Evolutionary conservation across 2,888 invertebrate genomes (phyloP), one percentile per base, ranked within the genome.

Genomic region (Drosophila fungiperda): DNA sequence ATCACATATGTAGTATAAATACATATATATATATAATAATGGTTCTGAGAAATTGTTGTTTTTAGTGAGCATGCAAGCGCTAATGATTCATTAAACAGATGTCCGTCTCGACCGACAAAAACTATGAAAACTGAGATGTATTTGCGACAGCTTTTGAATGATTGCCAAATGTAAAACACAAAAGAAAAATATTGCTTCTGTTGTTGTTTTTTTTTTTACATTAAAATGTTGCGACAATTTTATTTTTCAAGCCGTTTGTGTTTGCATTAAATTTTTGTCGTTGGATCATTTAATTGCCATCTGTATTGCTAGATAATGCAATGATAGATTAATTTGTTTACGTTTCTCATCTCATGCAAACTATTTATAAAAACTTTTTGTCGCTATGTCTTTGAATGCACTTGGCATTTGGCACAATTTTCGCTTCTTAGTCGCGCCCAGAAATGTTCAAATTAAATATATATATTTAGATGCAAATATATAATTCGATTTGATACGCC

Each of bases 31-130:
- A 58, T 65, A 68, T 48, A 55, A 75, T 69, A 71, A 70, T 73
- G 49, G 49, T 79, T 80, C 70, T 64, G 42, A 79, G 36, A 59
- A 66, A 55, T 65, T 53, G 66, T 63, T 69, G 79, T 9, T 61
- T 73, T 58, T 64, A 73, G 54, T 68, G 76, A 66, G 60, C 74
- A 78, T 57, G 52, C 62, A 55, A 82, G 78, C 71, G 66, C 73
- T 83, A 89, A 87, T 87, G 86, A 89, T 64, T 86, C 86, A 86
- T 84, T 87, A 71, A 80, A 69, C 89, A 86, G 87, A 82, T 88
- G 89, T 80, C 75, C 63, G 62, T 73, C 69, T 68, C 61, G 57
- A 49, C 69, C 54, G 82, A 45, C 57, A 65, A 62, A 67, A 69
- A 70, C 81, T 82, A 82, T 78, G 65, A 74, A 71, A 75, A 63